Base-by-base conservation (phyloP, 2,113 vertebrate species). In the Nymphicus hollandicus region DNA sequence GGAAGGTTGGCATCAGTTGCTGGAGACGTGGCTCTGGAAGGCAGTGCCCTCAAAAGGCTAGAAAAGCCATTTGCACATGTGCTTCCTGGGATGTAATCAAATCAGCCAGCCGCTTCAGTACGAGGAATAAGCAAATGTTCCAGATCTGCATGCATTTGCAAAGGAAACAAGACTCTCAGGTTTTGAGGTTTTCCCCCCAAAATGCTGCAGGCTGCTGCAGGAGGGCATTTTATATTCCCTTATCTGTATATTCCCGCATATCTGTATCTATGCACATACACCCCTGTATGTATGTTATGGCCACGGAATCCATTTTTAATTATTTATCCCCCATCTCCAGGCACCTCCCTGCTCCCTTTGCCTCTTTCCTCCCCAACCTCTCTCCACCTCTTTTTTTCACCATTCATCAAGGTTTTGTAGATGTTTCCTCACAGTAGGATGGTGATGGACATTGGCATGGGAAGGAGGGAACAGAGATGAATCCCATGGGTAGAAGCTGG, bases 381-480 rank as follows among this genome's bases (percentile, higher is more conserved):
- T 37, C 44, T 76, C 71, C 7, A 10, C 17, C 24, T 39, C n/a
- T 55, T 84, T 83, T 80, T 72, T 35, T 0, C 84, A 22, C 71
- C 72, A 47, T 77, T 86, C 43, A 14, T 50, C 64, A 37, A 50
- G 49, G 31, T 43, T 77, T 73, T 65, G 25, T 47, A 27, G 53
- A 23, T 6, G 47, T 28, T 58, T 68, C 61, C 55, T 79, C 2
- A 1, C 55, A 12, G 61, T 13, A n/a, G 55, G 55, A n/a, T 9
- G 33, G 44, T 0, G 3, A 63, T 2, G 66, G 53, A 73, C 0
- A 4, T 31, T 2, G 3, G 23, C 29, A 39, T 0, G 0, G 55
- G 55, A 70, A 85, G 53, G 60, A 78, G 22, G 44, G 37, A 53
- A 41, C 56, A 82, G 58, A 72, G 33, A 14, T 16, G 10, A 90